Base-by-base conservation (phyloP, 2,797 vertebrate genomes). In the Poeciliopsis presidionis region DNA sequence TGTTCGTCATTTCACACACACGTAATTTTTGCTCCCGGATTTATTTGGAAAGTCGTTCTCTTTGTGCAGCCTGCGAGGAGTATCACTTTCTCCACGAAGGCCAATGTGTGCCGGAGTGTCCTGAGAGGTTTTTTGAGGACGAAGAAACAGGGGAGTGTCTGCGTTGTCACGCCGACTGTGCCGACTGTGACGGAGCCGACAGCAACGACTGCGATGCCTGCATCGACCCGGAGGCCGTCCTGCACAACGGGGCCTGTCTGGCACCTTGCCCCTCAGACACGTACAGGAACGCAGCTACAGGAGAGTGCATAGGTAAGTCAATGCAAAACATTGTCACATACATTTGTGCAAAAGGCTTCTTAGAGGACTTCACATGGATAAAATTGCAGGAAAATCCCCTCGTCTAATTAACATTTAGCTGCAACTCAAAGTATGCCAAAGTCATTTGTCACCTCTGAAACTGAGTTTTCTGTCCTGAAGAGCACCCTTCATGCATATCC, bases 81-180 rank as follows among this genome's bases (percentile, higher is more conserved):
- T 81, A 89, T 28, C 96, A 95, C 88, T 94, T 97, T 65, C 94
- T 98, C 72, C 94, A 96, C 0, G 59, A 95, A 6, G 95, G 94
- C 5, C 65, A 39, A 5, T 99, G 98, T 74, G 79, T 95, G n/a
- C 63, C 33, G 0, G 90, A 93, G 75, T 99, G 98, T 80, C 97
- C 97, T 28, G 81, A 81, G 43, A 84, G 85, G 2, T 98, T 96
- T 91, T 97, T 96, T 0, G 88, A 89, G 20, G 95, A 96, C 75
- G 74, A 75, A 0, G 89, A 85, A 70, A 90, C 30, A 20, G 77
- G 86, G 30, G 81, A 80, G 72, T 99, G 98, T 81, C 78, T 91
- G 75, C 89, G 28, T 18, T 99, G 98, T 90, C 95, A 98, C 22
- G 46, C 85, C 0, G 84, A 95, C 81, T 99, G 97, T 74, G 81